These are phyloP conservation scores for Agrochola macilenta DNA, from an alignment of 2,888 invertebrate species.

Conservation along the genomic window DNA sequence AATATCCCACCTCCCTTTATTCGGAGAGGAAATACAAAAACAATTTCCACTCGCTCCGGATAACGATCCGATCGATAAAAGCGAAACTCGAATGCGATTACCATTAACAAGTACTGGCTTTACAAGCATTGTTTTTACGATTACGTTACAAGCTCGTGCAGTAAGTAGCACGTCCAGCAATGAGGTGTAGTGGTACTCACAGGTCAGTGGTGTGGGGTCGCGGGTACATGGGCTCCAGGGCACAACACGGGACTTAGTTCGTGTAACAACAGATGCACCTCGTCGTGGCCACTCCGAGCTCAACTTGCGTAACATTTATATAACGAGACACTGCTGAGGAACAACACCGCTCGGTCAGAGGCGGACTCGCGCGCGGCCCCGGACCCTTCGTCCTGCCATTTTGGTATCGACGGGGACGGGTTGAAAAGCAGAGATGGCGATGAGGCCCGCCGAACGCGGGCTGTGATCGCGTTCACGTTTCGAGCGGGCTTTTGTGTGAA, in stretches of 20 bases:
- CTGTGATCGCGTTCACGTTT: conserved; percentile 51
- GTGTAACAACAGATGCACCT: conserved; percentile 78
- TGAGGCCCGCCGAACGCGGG: conserved; percentile 54
- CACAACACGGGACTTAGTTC: conserved; percentile 79
- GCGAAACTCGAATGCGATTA: conserved; percentile 68
- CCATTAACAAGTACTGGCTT: conserved; percentile 57
- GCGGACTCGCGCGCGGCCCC: conserved; percentile 77
- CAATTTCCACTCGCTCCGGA: conserved; percentile 75
- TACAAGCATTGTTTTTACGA: conserved; percentile 57
- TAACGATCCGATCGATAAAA: conserved; percentile 84
- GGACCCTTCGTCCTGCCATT: conserved; percentile 83
- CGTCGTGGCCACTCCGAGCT: conserved; percentile 80
- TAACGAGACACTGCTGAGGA: conserved; percentile 83
- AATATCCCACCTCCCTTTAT: conserved; percentile 60
- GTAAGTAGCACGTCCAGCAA: conserved; percentile 3
- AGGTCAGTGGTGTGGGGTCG: conserved; percentile 72
- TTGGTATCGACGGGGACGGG: conserved; percentile 77
- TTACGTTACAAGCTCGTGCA: conserved; percentile 23
- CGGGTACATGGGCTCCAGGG: conserved; percentile 83
- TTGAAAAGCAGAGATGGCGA: conserved; percentile 61
- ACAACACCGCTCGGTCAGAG: conserved; percentile 77
- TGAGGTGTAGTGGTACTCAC: conserved; percentile 77
- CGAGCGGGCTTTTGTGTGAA: conserved; percentile 73
- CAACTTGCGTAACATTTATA: conserved; percentile 89
- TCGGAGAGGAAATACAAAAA: conserved; percentile 72